Evolutionary conservation across 2,113 vertebrate genomes (phyloP).

Genomic region (Lagopus muta): DNA sequence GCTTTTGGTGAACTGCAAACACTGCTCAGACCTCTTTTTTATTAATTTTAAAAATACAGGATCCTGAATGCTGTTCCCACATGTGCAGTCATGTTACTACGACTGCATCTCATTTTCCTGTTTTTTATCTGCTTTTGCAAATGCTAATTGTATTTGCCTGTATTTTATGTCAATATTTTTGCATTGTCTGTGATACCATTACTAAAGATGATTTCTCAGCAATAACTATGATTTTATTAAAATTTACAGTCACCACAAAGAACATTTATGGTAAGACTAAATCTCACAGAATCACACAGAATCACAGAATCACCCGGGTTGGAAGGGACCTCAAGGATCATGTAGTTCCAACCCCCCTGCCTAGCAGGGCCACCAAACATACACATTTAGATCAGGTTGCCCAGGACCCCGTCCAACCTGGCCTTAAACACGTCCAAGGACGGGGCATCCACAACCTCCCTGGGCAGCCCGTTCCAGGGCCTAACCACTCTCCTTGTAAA

Average conservation of each 20-base stretch:
- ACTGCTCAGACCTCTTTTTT: not conserved
- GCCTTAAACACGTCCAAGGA: too few species aligned
- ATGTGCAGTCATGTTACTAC: not conserved
- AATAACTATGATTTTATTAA: not conserved
- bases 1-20: not conserved
- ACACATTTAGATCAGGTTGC: too few species aligned
- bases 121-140: not conserved
- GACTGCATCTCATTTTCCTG: not conserved
- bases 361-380: too few species aligned
- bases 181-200: not conserved
- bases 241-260: not conserved
- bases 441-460: too few species aligned
- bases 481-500: too few species aligned
- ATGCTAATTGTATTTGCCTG: not conserved
- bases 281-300: not conserved
- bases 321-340: too few species aligned
- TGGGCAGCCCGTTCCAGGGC: too few species aligned
- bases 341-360: too few species aligned
- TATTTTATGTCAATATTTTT: not conserved
- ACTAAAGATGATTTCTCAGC: not conserved
- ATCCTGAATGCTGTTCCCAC: not conserved
- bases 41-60: not conserved
- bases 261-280: not conserved
- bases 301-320: too few species aligned
- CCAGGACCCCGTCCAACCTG: too few species aligned